Percentiles rank a stretch among this genome's conserved stretches.
Evolutionary conservation across 1,140 invertebrate species (phyloP).

Genomic region (Drosophila ananassae): DNA sequence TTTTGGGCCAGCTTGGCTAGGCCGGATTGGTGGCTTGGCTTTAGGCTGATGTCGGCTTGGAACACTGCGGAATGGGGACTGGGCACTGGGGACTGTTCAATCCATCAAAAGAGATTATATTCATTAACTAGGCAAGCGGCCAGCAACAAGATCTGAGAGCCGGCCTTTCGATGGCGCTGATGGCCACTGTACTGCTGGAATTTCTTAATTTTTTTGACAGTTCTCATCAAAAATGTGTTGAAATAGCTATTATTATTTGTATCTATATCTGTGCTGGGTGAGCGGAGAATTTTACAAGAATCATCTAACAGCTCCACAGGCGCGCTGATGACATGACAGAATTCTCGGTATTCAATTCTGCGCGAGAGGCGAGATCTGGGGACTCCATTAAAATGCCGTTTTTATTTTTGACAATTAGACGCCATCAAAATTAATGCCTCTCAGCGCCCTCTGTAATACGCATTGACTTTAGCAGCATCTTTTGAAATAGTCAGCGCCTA

Average conservation of each 20-base stretch:
- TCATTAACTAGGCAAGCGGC: conserved; percentile 72
- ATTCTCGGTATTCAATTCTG: conserved; percentile 39
- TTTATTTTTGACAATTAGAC: conserved; percentile 60
- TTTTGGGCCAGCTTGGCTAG: conserved; percentile 13
- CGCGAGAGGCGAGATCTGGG: conserved; percentile 47
- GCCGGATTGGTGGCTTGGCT: conserved; percentile 4
- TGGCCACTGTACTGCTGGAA: conserved; percentile 65
- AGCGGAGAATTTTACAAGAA: conserved; percentile 63
- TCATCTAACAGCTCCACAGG: conserved; percentile 61
- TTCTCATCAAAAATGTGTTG: conserved; percentile 79
- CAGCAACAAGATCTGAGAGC: conserved; percentile 25
- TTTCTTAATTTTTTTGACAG: conserved; percentile 80
- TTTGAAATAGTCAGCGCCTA: conserved; percentile 52
- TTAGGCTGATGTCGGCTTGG: background rate
- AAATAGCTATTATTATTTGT: conserved; percentile 69
- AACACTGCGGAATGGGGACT: background rate
- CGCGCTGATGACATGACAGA: conserved; percentile 56
- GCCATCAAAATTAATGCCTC: conserved; percentile 51
- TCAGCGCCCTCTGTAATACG: conserved; percentile 32
- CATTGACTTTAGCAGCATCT: conserved; percentile 53
- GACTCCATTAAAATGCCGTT: conserved; percentile 73
- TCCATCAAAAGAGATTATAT: conserved; percentile 81
- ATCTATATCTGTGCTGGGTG: conserved; percentile 26
- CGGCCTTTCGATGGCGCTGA: conserved; percentile 38
- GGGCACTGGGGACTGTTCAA: conserved; percentile 55